Conservation (phyloP, 1,140 invertebrate species). For the Drosophila watanabei region DNA sequence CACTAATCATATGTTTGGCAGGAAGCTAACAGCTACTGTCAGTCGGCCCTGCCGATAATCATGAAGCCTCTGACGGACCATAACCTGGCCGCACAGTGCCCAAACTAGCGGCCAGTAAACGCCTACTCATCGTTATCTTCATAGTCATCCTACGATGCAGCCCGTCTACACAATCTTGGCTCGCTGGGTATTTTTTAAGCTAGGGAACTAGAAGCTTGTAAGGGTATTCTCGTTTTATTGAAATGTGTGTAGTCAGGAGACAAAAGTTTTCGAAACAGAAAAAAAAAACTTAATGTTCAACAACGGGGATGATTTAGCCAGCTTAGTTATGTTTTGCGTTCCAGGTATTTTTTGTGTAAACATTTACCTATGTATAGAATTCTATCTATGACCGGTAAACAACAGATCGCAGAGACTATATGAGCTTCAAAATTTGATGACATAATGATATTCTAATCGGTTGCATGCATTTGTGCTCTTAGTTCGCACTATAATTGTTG, state of each 20-base stretch:
- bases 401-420: too few relatives aligned
- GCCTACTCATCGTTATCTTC: constrained; percentile 65
- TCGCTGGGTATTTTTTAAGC: constrained; percentile 20
- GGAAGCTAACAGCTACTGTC: constrained; percentile 50
- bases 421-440: too few relatives aligned
- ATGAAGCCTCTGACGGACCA: constrained; percentile 16
- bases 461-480: too few relatives aligned
- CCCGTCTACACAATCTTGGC: not conserved
- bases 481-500: too few relatives aligned
- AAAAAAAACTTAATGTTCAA: not conserved
- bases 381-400: not conserved
- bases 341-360: not conserved
- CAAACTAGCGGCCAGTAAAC: constrained; percentile 38
- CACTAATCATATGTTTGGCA: constrained; percentile 68
- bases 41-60: constrained; percentile 31
- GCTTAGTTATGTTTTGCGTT: too few relatives aligned
- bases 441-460: too few relatives aligned
- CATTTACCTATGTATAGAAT: not conserved
- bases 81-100: constrained; percentile 17
- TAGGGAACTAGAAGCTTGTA: not conserved
- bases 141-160: constrained; percentile 7
- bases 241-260: not conserved
- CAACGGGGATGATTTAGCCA: not conserved
- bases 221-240: not conserved
- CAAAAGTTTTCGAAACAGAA: not conserved